These are phyloP conservation scores for Drosophila sturtevanti DNA, from an alignment of 1,140 invertebrate species.

Conservation along the genomic window DNA sequence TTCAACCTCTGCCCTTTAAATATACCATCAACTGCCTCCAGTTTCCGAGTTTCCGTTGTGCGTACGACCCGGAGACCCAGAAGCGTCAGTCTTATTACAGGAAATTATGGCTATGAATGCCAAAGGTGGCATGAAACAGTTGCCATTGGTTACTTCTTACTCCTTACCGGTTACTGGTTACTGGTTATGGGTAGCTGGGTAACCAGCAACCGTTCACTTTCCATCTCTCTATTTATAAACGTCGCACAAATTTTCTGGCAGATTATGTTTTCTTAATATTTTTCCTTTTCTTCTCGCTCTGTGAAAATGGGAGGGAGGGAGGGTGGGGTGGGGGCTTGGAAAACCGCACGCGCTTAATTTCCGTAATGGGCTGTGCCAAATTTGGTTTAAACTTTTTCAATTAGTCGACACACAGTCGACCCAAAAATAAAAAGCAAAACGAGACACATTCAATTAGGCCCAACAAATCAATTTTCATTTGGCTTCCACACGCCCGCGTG, in stretches of 20 bases:
- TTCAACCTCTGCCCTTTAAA: constrained; percentile 51
- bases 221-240: constrained; percentile 65
- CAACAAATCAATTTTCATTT: constrained; percentile 75
- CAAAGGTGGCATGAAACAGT: constrained; percentile 64
- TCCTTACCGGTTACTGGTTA: constrained; percentile 7
- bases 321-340: too few relatives aligned
- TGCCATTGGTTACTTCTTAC: neutral
- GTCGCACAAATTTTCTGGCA: constrained; percentile 69
- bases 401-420: constrained; percentile 47
- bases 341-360: constrained; percentile 80
- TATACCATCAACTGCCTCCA: constrained; percentile 61
- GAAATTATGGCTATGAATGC: constrained; percentile 80
- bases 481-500: constrained; percentile 12
- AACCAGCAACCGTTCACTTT: neutral
- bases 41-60: constrained; percentile 58
- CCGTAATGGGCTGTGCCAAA: constrained; percentile 65
- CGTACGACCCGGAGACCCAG: constrained; percentile 46
- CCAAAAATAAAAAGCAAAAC: constrained; percentile 35
- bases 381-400: constrained; percentile 78
- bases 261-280: constrained; percentile 79
- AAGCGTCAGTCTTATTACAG: constrained; percentile 72
- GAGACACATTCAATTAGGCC: constrained; percentile 68
- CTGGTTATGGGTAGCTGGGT: too few relatives aligned
- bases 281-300: constrained; percentile 33
- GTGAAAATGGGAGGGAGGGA: constrained; percentile 26